Conservation (phyloP, 2,888 invertebrate species). For the Hypsopygia costalis region DNA sequence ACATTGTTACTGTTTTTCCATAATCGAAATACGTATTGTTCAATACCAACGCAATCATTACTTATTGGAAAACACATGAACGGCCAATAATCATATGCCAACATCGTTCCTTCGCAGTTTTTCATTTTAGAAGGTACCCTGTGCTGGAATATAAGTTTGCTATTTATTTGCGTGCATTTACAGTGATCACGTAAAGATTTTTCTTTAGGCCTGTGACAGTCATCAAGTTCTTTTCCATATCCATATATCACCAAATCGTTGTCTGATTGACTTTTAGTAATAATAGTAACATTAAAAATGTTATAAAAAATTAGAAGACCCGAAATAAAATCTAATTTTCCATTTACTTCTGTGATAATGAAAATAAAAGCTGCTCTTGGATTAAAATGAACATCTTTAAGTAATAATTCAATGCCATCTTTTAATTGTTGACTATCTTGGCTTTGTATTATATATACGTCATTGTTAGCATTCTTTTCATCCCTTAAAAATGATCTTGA, state of each 20-base stretch:
- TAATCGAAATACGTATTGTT: neutral
- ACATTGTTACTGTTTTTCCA: constrained; percentile 3
- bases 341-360: neutral
- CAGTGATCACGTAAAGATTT: neutral
- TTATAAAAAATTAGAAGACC: constrained; percentile 1
- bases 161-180: constrained; percentile 1
- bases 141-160: neutral
- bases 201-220: constrained; percentile 4
- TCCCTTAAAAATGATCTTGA: neutral
- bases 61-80: neutral
- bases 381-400: constrained; percentile 1
- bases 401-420: neutral
- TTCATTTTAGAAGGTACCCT: neutral
- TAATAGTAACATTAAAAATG: constrained; percentile 3
- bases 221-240: neutral
- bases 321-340: neutral
- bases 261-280: neutral
- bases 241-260: neutral
- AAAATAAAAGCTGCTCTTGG: constrained; percentile 4
- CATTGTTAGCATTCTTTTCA: neutral
- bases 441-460: constrained; percentile 1
- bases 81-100: neutral
- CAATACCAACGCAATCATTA: neutral
- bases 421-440: neutral
- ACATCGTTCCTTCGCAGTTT: neutral